phyloP scores from a whole-genome alignment of 2,888 invertebrate species.

The Polia nebulosa region DNA sequence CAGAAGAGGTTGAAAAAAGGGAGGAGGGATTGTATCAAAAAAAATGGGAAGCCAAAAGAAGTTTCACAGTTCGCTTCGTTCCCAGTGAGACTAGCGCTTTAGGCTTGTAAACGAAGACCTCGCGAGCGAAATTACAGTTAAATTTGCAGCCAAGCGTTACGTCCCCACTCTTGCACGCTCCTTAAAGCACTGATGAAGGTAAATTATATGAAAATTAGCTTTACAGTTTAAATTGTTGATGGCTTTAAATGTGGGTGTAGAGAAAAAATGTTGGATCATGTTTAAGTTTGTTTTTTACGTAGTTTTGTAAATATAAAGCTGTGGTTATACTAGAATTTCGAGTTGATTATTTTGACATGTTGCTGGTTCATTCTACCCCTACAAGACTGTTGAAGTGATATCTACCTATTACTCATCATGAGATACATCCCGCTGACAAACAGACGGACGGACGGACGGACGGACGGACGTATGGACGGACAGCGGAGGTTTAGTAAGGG shows the following conservation, averaged over 20 bases:
- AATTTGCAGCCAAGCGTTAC: slow-evolving; percentile 53
- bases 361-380: no score
- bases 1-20: no score
- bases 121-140: slow-evolving; percentile 50
- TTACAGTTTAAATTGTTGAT: slow-evolving; percentile 27
- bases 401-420: no score
- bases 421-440: no score
- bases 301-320: background rate
- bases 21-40: no score
- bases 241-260: slow-evolving; percentile 26
- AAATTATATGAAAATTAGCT: slow-evolving; percentile 49
- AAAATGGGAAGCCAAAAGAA: no score
- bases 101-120: slow-evolving; percentile 21
- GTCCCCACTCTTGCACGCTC: slow-evolving; percentile 48
- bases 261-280: background rate
- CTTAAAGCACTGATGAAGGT: slow-evolving; percentile 47
- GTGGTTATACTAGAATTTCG: background rate
- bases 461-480: no score
- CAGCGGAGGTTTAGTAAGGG: no score
- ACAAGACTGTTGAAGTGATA: no score
- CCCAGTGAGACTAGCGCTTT: background rate
- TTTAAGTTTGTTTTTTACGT: background rate
- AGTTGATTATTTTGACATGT: background rate
- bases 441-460: no score
- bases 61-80: background rate